These are phyloP conservation scores for Diplolepis rosae DNA, from an alignment of 2,888 invertebrate species.

Conservation along the genomic window DNA sequence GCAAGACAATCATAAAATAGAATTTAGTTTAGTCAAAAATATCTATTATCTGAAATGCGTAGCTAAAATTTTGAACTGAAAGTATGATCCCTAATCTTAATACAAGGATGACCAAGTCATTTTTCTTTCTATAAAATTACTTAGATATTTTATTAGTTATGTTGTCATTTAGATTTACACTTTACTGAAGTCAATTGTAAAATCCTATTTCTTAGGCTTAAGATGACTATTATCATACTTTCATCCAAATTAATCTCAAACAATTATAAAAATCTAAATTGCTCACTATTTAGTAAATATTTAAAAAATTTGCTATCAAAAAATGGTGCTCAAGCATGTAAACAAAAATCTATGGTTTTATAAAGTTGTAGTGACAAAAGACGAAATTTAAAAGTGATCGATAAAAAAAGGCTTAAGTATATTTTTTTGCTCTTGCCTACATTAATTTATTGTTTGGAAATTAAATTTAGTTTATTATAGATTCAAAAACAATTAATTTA, in stretches of 20 bases:
- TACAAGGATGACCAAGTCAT: background rate
- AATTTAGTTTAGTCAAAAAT: slow-evolving; percentile 14
- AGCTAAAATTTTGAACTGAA: slow-evolving; percentile 19
- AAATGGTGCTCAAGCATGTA: slow-evolving; percentile 22
- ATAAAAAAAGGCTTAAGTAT: background rate
- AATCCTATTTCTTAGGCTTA: background rate
- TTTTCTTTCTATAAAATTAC: background rate
- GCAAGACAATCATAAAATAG: slow-evolving; percentile 27
- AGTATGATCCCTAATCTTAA: slow-evolving; percentile 10
- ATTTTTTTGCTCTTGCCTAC: background rate
- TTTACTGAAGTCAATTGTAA: slow-evolving; percentile 21
- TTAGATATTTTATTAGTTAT: background rate
- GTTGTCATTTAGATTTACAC: background rate
- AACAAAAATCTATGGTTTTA: background rate
- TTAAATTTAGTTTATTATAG: background rate
- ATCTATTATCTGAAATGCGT: background rate
- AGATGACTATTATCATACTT: too few relatives aligned
- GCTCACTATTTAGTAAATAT: background rate
- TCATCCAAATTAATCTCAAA: too few relatives aligned
- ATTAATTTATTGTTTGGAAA: background rate
- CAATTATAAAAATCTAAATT: slow-evolving; percentile 1
- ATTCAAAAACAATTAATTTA: background rate
- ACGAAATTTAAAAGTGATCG: background rate
- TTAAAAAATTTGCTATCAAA: background rate
- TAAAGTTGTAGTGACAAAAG: background rate